Conservation (phyloP, 2,888 invertebrate species). For the Drosophila atripex region DNA sequence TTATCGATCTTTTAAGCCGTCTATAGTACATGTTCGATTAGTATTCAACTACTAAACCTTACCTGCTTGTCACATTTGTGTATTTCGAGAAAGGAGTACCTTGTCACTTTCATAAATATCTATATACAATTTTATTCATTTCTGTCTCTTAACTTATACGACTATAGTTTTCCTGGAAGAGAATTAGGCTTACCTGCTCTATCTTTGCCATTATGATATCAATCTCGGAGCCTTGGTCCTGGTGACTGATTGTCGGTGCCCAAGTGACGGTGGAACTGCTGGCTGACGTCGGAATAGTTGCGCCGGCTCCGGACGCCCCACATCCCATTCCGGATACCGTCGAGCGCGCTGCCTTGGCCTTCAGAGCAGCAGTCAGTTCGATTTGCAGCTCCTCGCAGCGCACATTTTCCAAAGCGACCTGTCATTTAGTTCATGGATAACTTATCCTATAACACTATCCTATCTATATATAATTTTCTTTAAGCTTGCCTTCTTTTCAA, state of each 20-base stretch:
- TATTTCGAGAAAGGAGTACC: not conserved
- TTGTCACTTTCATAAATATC: constrained; percentile 17
- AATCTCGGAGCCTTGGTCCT: constrained; percentile 90
- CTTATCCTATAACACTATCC: not conserved
- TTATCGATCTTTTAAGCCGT: constrained; percentile 4
- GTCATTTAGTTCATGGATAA: constrained; percentile 10
- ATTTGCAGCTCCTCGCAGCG: constrained; percentile 95
- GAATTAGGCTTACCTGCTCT: constrained; percentile 86
- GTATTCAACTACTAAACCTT: too few relatives aligned
- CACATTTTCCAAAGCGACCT: constrained; percentile 88
- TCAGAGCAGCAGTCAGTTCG: constrained; percentile 91
- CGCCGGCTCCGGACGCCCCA: constrained; percentile 69
- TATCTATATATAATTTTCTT: not conserved
- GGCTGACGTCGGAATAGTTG: constrained; percentile 73
- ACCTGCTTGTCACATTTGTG: not conserved
- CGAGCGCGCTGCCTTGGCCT: constrained; percentile 84
- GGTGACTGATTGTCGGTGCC: constrained; percentile 84
- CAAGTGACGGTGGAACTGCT: constrained; percentile 83
- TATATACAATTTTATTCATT: constrained; percentile 7
- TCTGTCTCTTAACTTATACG: not conserved
- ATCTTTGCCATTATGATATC: constrained; percentile 98
- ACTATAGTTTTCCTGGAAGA: not conserved
- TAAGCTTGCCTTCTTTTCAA: constrained; percentile 92
- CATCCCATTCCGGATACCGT: constrained; percentile 49
- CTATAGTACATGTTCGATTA: not conserved